Evolutionary conservation across 2,797 vertebrate species (phyloP).

Genomic region (Sebastes elongatus): DNA sequence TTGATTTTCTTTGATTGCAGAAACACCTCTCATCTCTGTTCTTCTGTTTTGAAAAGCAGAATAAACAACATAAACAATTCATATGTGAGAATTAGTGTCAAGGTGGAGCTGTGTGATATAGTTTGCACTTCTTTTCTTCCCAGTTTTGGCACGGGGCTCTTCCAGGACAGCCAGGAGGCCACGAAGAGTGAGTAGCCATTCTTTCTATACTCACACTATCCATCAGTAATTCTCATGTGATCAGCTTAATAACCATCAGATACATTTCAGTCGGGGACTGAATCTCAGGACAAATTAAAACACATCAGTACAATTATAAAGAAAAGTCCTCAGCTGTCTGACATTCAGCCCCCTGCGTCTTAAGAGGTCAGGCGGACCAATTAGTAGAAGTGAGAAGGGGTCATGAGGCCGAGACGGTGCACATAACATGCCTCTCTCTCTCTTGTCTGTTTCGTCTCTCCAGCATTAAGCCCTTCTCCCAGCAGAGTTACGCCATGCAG

Average conservation of each 20-base stretch:
- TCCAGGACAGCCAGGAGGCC: conserved; percentile 88
- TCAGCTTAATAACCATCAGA: conserved; percentile 39
- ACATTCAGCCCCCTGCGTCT: conserved; percentile 42
- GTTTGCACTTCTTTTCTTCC: conserved; percentile 25
- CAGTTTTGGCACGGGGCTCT: conserved; percentile 95
- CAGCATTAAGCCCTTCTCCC: conserved; percentile 97
- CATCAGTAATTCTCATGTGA: conserved; percentile 33
- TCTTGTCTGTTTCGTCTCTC: conserved; percentile 65
- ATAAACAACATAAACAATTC: background rate
- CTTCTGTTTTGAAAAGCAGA: background rate
- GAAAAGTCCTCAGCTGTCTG: conserved; percentile 64
- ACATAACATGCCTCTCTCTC: conserved; percentile 69
- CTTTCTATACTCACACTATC: background rate
- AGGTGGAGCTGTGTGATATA: background rate
- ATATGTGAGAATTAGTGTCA: background rate
- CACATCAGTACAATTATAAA: conserved; percentile 52
- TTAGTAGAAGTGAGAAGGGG: conserved; percentile 68
- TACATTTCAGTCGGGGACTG: conserved; percentile 35
- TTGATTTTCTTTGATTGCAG: background rate
- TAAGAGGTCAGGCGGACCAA: conserved; percentile 67
- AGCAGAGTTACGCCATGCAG: conserved; percentile 92
- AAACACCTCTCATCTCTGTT: background rate
- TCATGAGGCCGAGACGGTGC: conserved; percentile 57
- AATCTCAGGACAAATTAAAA: conserved; percentile 52
- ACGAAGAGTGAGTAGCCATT: conserved; percentile 90